Conservation (phyloP, 2,888 invertebrate species). For the Tipula helvola region DNA sequence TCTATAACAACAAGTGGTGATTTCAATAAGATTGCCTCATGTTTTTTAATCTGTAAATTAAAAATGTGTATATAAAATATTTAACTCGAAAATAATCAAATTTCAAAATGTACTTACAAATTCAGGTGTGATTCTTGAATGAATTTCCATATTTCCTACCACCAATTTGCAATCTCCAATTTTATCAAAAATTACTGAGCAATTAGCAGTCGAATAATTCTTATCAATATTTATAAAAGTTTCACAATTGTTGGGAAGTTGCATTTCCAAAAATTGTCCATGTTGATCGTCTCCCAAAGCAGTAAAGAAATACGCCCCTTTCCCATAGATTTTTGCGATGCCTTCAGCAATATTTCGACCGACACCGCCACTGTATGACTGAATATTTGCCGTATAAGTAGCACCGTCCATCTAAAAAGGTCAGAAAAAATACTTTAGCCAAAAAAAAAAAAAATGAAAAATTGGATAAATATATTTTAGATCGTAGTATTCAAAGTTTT, state of each 20-base stretch:
- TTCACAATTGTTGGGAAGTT: constrained; percentile 29
- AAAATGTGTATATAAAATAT: not conserved
- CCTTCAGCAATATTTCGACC: constrained; percentile 86
- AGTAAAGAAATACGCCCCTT: constrained; percentile 52
- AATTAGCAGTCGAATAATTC: constrained; percentile 48
- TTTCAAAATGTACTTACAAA: constrained; percentile 40
- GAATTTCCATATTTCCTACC: constrained; percentile 75
- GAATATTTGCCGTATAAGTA: constrained; percentile 53
- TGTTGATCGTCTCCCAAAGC: constrained; percentile 60
- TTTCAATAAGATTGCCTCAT: constrained; percentile 43
- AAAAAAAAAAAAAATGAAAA: not conserved
- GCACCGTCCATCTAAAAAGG: constrained; percentile 61
- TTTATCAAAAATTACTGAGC: constrained; percentile 59
- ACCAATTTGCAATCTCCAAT: constrained; percentile 67
- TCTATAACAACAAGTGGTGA: constrained; percentile 73
- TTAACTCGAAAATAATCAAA: not conserved
- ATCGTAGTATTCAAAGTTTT: not conserved
- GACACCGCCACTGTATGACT: constrained; percentile 73
- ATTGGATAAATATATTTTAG: not conserved
- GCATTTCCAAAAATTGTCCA: constrained; percentile 33
- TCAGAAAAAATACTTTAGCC: not conserved
- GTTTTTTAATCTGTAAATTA: constrained; percentile 42
- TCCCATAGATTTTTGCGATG: constrained; percentile 55
- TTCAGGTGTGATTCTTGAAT: constrained; percentile 52
- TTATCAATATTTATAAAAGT: constrained; percentile 25